These are phyloP conservation scores for Cheilosia vulpina DNA, from an alignment of 2,888 invertebrate genomes.

Conservation along the genomic window DNA sequence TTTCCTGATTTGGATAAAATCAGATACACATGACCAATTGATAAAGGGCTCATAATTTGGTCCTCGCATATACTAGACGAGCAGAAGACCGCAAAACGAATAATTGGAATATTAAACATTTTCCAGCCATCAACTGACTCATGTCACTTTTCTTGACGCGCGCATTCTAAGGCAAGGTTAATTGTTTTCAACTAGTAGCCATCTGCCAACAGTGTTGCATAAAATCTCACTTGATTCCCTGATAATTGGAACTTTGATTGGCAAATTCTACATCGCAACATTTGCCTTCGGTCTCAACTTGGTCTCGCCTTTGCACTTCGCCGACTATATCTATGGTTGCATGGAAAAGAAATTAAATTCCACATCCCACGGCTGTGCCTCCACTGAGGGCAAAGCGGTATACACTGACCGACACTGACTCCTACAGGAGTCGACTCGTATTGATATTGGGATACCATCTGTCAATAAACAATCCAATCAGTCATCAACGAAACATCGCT, in stretches of 20 bases:
- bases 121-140: no score
- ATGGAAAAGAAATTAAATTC: background rate
- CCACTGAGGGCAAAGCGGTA: background rate
- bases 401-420: background rate
- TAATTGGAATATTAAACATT: no score
- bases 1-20: no score
- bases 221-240: background rate
- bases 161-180: no score
- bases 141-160: no score
- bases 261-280: background rate
- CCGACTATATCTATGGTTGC: background rate
- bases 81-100: no score
- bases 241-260: slow-evolving; percentile 8
- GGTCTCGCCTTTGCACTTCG: background rate
- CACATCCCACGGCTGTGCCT: background rate
- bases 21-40: no score
- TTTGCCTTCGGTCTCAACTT: background rate
- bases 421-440: background rate
- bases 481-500: slow-evolving; percentile 15
- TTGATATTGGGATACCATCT: slow-evolving; percentile 6
- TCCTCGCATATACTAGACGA: no score
- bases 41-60: no score
- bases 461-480: slow-evolving; percentile 20
- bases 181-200: no score
- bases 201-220: no score